phyloP scores from a whole-genome alignment of 64 coral and sea anemone genomes.

The Actinia equina region DNA sequence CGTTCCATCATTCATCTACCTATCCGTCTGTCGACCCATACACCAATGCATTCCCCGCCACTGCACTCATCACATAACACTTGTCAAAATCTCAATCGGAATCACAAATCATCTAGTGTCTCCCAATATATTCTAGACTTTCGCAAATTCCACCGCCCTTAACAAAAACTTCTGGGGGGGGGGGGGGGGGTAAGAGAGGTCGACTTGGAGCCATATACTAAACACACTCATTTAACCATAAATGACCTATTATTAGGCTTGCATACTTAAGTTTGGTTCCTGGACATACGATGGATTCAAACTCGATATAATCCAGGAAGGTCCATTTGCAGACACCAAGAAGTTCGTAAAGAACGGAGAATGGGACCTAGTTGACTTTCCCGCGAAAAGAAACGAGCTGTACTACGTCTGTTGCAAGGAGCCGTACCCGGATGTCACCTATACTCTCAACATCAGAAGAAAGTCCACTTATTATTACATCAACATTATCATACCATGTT shows the following conservation, averaged over 20 bases:
- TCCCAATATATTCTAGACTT: too few species aligned
- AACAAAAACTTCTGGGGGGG: too few species aligned
- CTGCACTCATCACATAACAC: too few species aligned
- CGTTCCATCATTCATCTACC: too few species aligned
- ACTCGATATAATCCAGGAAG: constrained; percentile 60
- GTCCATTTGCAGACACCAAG: constrained; percentile 28
- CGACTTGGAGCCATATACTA: too few species aligned
- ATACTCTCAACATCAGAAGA: constrained; percentile 62
- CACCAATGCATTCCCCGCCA: too few species aligned
- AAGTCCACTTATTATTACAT: constrained; percentile 73
- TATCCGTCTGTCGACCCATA: too few species aligned
- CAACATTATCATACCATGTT: constrained; percentile 82
- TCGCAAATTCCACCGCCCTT: too few species aligned
- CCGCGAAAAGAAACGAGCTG: constrained; percentile 50
- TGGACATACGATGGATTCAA: constrained; percentile 75
- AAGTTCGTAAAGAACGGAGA: constrained; percentile 82
- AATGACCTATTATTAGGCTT: constrained; percentile 34
- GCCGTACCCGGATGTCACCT: constrained; percentile 81
- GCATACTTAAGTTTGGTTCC: constrained; percentile 65
- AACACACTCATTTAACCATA: too few species aligned
- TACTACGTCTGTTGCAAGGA: constrained; percentile 70
- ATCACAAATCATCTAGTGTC: too few species aligned
- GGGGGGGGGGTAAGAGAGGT: too few species aligned
- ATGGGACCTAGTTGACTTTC: constrained; percentile 69
- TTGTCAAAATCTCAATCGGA: too few species aligned